phyloP scores from a whole-genome alignment of 2,888 invertebrate genomes.

The Spialia ferax region DNA sequence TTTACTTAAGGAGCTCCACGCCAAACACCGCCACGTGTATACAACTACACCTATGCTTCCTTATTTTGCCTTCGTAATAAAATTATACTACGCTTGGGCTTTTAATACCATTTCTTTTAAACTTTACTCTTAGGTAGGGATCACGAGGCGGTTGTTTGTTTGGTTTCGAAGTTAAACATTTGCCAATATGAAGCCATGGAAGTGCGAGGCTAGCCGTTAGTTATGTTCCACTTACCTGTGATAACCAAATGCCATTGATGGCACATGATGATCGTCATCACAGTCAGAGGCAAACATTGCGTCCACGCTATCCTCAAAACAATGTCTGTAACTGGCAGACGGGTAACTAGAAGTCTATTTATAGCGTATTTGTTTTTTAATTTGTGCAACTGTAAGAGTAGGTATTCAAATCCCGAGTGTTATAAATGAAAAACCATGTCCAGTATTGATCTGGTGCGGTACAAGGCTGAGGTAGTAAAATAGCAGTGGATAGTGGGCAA shows the following conservation, averaged over 20 bases:
- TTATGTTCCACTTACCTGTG: not conserved
- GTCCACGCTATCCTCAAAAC: not conserved
- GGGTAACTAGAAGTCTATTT: too few relatives aligned
- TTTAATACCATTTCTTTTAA: slow-evolving; percentile 19
- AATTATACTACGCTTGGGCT: slow-evolving; percentile 19
- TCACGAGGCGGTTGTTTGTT: slow-evolving; percentile 38
- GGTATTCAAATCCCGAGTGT: not conserved
- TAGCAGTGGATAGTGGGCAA: slow-evolving; percentile 30
- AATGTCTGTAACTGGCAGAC: not conserved
- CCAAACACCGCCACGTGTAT: slow-evolving; percentile 56
- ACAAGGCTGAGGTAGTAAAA: slow-evolving; percentile 19
- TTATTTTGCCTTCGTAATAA: slow-evolving; percentile 24
- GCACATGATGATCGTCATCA: too few relatives aligned
- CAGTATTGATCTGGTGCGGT: slow-evolving; percentile 34
- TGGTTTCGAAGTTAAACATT: slow-evolving; percentile 49
- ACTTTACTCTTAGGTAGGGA: slow-evolving; percentile 22
- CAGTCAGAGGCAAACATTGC: not conserved
- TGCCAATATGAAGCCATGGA: slow-evolving; percentile 66
- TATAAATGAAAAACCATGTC: slow-evolving; percentile 1
- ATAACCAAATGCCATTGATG: too few relatives aligned
- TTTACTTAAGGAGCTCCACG: slow-evolving; percentile 64
- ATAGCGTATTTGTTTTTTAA: not conserved
- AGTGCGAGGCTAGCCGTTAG: slow-evolving; percentile 52
- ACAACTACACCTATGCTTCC: slow-evolving; percentile 28
- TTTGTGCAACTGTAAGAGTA: not conserved